Evolutionary conservation across 2,797 vertebrate species (phyloP), one percentile per base, ranked within the genome.

Genomic region (Lithobates sylvaticus): DNA sequence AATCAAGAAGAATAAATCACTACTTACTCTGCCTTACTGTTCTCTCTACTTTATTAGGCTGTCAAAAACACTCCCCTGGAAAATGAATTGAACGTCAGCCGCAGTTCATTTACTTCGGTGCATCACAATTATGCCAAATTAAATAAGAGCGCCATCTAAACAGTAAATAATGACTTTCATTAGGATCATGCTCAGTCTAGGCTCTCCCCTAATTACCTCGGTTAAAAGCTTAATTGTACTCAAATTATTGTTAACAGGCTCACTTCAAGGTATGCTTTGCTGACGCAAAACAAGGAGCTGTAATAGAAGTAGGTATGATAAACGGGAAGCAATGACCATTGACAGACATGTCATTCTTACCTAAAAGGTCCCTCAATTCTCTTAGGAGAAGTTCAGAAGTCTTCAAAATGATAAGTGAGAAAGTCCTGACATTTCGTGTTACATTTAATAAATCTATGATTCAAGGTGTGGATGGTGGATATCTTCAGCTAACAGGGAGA

Each of bases 111-210:
- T 80, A 29, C 64, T 50, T 87, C 64, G 42, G 75, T 68, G 42
- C 69, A 84, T 54, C 76, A 84, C 47, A 84, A 87, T 87, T 84
- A 87, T 61, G 21, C 10, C 27, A 80, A 87, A 87, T 87, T 69
- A 84, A 87, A 84, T 70, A 80, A 84, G 81, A 84, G 74, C 6
- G 27, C 36, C 23, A 2, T 61, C 81, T 84, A 87, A 83, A 87
- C 47, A 70, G n/a, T 79, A 87, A 87, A 87, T 87, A 87, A 87
- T 87, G 76, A 79, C 76, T 87, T 87, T 87, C 86, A 84, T 87
- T 87, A 84, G n/a, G 29, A 67, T 75, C 70, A 78, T 26, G 47
- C 39, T 75, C 76, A 83, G 81, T 12, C 69, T 65, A 54, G 86
- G 42, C 61, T 79, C 81, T 70, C 44, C 61, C 65, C 32, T 84